These are phyloP conservation scores for Parnassius glacialis DNA, from an alignment of 2,888 invertebrate species.

Conservation along the genomic window DNA sequence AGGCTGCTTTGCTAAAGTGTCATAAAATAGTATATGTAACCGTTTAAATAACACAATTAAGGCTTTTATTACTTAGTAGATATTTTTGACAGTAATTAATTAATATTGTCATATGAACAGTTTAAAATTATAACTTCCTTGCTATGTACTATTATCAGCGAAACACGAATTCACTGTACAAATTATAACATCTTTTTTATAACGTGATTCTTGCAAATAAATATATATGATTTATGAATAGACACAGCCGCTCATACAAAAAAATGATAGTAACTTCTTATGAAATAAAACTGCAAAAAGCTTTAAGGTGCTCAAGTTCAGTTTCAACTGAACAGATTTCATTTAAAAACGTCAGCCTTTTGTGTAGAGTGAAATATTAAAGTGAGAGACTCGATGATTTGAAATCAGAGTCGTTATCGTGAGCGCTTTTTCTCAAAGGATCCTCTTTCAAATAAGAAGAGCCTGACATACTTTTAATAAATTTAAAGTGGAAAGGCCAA, in stretches of 20 bases:
- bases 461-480: constrained; percentile 13
- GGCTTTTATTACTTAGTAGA: no score
- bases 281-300: constrained; percentile 40
- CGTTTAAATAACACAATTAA: no score
- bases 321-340: constrained; percentile 52
- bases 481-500: background rate
- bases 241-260: no score
- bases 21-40: no score
- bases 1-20: no score
- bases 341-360: constrained; percentile 58
- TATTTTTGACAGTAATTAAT: no score
- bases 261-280: constrained; percentile 22
- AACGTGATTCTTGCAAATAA: no score
- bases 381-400: constrained; percentile 56
- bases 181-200: no score
- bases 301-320: constrained; percentile 52
- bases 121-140: background rate
- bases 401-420: constrained; percentile 54
- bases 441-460: constrained; percentile 3
- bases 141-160: background rate
- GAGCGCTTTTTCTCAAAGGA: constrained; percentile 35
- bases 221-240: no score
- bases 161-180: no score
- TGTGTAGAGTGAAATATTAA: constrained; percentile 69
- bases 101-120: no score